These are phyloP conservation scores for Helicoverpa zea DNA, from an alignment of 1,140 invertebrate species.

Conservation along the genomic window DNA sequence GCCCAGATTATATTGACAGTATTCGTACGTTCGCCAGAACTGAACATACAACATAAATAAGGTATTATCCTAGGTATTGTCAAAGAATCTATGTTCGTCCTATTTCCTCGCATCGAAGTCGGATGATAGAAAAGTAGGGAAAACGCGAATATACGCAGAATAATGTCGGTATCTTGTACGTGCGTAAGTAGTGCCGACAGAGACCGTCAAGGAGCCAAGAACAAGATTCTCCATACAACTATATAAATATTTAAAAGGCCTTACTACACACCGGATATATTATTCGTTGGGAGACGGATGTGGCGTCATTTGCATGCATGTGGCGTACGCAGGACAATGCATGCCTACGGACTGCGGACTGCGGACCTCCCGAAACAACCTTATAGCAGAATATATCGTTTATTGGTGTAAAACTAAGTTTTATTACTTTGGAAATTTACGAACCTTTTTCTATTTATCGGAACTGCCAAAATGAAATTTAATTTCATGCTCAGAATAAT, in stretches of 20 bases:
- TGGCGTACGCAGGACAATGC: constrained; percentile 73
- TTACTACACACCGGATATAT: constrained; percentile 75
- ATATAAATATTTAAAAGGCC: constrained; percentile 46
- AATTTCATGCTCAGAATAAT: too few relatives aligned
- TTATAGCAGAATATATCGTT: constrained; percentile 37
- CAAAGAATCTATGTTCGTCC: too few relatives aligned
- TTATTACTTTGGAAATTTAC: background rate
- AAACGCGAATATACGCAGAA: background rate
- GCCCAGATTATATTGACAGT: too few relatives aligned
- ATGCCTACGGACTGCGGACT: constrained; percentile 19
- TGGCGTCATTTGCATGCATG: constrained; percentile 79
- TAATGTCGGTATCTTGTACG: background rate
- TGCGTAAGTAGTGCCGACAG: background rate
- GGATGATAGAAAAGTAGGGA: background rate
- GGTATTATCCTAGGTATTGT: too few relatives aligned
- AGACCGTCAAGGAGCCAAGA: background rate
- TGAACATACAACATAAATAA: too few relatives aligned
- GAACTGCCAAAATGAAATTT: too few relatives aligned
- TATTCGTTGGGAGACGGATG: constrained; percentile 81
- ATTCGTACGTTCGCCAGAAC: too few relatives aligned
- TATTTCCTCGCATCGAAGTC: too few relatives aligned
- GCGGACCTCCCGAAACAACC: constrained; percentile 34
- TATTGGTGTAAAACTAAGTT: constrained; percentile 9
- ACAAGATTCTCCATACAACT: constrained; percentile 35
- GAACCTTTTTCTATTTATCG: too few relatives aligned